Evolutionary conservation across 1,140 invertebrate species (phyloP), one percentile per base, ranked within the genome.

Genomic region (Brachystomella parvula): DNA sequence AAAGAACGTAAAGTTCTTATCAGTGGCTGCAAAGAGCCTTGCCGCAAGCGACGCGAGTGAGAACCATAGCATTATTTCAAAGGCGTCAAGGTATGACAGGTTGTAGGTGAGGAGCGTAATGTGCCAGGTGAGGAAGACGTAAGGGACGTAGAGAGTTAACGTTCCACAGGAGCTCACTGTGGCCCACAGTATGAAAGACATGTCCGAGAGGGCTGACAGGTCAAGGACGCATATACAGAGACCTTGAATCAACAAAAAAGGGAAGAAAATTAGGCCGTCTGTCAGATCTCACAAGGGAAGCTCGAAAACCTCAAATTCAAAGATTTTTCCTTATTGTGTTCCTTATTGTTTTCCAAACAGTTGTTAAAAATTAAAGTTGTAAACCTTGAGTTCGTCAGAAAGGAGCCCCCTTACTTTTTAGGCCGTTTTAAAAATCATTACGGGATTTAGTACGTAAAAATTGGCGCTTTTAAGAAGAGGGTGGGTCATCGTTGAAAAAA

Each of bases 171-270:
- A 56, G 17, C 39, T 44, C 3, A 67, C 19, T 3, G 30, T 1
- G 3, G 59, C 64, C 69, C 69, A 71, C 3, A 71, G 33, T 1
- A 68, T 19, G 53, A 71, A 71, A 15, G 66, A 59, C 24, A 21
- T 35, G 58, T 71, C 69, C 24, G 30, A 24, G 63, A 30, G 63
- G 0, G 67, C n/a, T 15, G 66, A 53, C 12, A 67, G 2, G 29
- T 71, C 69, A 24, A 53, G 63, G 19, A 71, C 64, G 26, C 63
- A 67, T 2, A 71, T 63, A 31, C 69, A 71, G 3, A 71, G 12
- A 62, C 35, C 65, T 70, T 19, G 19, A 47, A 61, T 29, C 39
- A 44, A 44, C 9, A n/a, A n/a, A n/a, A n/a, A n/a, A n/a, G n/a
- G n/a, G n/a, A n/a, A n/a, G n/a, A n/a, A n/a, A n/a, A n/a, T n/a